Base-by-base conservation (phyloP, 2,797 vertebrate genomes). In the Oryzias dopingdopingensis region DNA sequence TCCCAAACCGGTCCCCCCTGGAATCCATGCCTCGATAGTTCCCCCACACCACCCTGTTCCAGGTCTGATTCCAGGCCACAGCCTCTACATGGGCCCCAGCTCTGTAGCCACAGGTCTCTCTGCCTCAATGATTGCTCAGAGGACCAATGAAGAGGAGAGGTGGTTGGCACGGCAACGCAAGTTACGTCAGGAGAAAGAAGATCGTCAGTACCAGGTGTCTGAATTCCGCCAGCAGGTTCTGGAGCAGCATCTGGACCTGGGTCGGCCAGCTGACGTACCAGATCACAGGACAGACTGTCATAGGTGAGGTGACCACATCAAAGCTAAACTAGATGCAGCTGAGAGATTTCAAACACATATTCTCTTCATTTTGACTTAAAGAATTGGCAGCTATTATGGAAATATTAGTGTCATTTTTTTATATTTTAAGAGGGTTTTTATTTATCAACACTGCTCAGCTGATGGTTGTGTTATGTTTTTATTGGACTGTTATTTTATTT, bases 191-290 rank as follows among this genome's bases (percentile, higher is more conserved):
- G 97, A 99, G 89, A 99, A 99, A 74, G 97, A 98, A 56, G 97
- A 99, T 64, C 92, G 97, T 24, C 96, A 99, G 54, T 98, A 96
- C 64, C 97, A 99, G 74, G 96, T 98, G 86, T 99, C 96, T 0
- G 96, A 98, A 74, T 98, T 99, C 68, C 94, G 97, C 59, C 97
- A 99, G 82, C 96, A 99, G 79, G 95, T 99, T 65, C 86, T 98
- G 76, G 96, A 99, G 81, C 96, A 99, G 85, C 97, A 98, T 84
- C 88, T 98, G 64, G 96, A 98, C 63, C 79, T 97, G 26, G 92
- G 95, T 23, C 91, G 95, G 1, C 83, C 92, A 0, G 84, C 81
- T 0, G 96, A 98, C 18, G 58, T 75, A 0, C 42, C 71, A 2
- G 96, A 98, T 66, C 93, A 92, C 53, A 90, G 96, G 61, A 90